Evolutionary conservation across 2,113 vertebrate species (phyloP), one percentile per base, ranked within the genome.

Genomic region (Circaetus cinerascens): DNA sequence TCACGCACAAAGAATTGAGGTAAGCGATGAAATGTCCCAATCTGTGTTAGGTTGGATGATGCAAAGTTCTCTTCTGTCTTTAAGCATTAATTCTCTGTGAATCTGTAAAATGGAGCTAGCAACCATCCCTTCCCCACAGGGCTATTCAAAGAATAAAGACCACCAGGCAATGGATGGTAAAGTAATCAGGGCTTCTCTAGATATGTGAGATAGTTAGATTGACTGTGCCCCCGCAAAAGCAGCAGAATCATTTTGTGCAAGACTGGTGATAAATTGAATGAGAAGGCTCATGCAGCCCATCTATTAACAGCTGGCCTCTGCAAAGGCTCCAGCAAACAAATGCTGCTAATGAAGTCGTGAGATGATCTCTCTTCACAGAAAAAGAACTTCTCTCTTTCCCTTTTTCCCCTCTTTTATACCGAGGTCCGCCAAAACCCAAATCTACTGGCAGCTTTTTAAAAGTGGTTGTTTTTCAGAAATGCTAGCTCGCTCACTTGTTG

Each of bases 261-360:
- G 86, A 67, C 53, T 80, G 62, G 45, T 92, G 94, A 92, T 90
- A 96, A 96, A 97, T 90, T 27, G 95, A 78, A 81, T 53, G 63
- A 93, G 66, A 95, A 97, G 69, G 85, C 72, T 95, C 83, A 67
- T 45, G 91, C 84, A 95, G 84, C 62, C 88, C 91, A 90, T 88
- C 82, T 76, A 88, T 95, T 94, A 96, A 86, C 88, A 84, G 48
- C 45, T 75, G 73, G 41, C 53, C 59, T 90, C 91, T 86, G 69
- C 53, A 89, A 92, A 78, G 48, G 85, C 81, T 94, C 57, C 79
- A 45, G 71, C 79, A 97, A 96, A 93, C 88, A 94, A 93, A 91
- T 53, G 72, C 68, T 79, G n/a, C 1, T 2, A 78, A 83, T 40
- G 79, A 94, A 97, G 89, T 82, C 3, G 1, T 5, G 5, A 79